Conservation (phyloP, 2,888 invertebrate genomes). For the Volucella zonaria region DNA sequence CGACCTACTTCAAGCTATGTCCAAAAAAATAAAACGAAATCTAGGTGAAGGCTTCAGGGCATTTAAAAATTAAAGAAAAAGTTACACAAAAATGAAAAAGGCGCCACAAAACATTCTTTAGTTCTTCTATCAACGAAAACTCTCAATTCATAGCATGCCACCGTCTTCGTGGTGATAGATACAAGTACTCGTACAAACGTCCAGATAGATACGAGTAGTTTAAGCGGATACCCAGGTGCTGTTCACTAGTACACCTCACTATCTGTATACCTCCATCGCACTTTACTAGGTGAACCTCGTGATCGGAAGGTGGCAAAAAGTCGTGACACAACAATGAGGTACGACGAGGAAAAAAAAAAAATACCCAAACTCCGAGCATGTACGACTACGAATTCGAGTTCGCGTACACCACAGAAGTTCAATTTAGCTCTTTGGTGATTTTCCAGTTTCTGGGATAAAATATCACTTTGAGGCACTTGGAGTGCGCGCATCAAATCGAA, state of each 20-base stretch:
- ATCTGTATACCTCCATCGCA: conserved; percentile 21
- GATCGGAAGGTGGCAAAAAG: conserved; percentile 71
- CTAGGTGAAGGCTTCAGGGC: conserved; percentile 69
- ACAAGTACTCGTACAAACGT: no score
- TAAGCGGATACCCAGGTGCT: conserved; percentile 46
- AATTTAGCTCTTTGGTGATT: conserved; percentile 31
- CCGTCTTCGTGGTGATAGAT: neutral
- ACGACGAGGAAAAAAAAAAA: conserved; percentile 28
- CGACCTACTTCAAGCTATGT: conserved; percentile 34
- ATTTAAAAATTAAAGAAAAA: conserved; percentile 27
- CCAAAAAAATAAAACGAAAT: neutral
- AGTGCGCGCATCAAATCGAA: conserved; percentile 41
- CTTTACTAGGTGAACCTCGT: conserved; percentile 72
- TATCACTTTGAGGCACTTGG: conserved; percentile 23
- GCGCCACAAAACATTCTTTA: conserved; percentile 25
- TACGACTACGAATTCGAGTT: neutral
- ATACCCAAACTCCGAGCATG: neutral
- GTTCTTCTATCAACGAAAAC: conserved; percentile 4
- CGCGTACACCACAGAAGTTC: conserved; percentile 22
- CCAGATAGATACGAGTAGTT: neutral
- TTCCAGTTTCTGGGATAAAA: conserved; percentile 31
- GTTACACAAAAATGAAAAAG: conserved; percentile 18
- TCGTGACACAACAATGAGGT: conserved; percentile 72
- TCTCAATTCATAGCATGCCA: neutral
- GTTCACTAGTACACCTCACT: conserved; percentile 5